Evolutionary conservation across 1,140 invertebrate species (phyloP).

Genomic region (Delia radicum): DNA sequence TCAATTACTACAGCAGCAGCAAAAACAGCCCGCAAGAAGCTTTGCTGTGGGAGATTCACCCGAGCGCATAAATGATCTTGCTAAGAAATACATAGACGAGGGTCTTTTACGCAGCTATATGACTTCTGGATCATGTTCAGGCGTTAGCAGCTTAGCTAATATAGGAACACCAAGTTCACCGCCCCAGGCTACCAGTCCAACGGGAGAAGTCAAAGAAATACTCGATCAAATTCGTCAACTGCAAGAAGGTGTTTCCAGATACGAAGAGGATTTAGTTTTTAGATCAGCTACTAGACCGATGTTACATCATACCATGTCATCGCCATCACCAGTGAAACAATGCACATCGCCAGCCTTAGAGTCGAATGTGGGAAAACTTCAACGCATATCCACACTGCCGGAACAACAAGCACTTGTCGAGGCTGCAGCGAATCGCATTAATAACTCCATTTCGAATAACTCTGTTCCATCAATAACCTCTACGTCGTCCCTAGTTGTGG

Average conservation of each 20-base stretch:
- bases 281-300: slow-evolving; percentile 32
- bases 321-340: slow-evolving; percentile 30
- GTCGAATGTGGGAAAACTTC: neutral
- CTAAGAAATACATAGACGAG: slow-evolving; percentile 28
- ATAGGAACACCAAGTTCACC: slow-evolving; percentile 68
- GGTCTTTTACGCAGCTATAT: slow-evolving; percentile 28
- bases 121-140: slow-evolving; percentile 63
- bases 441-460: neutral
- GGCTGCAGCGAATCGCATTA: neutral
- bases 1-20: slow-evolving; percentile 35
- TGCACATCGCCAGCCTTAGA: neutral
- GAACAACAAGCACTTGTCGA: slow-evolving; percentile 4
- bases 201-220: slow-evolving; percentile 67
- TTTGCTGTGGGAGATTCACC: slow-evolving; percentile 26
- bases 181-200: slow-evolving; percentile 75
- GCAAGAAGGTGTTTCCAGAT: slow-evolving; percentile 54
- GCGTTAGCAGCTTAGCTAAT: slow-evolving; percentile 67
- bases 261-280: slow-evolving; percentile 37
- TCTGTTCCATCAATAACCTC: neutral
- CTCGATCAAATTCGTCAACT: slow-evolving; percentile 70
- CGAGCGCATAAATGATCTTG: slow-evolving; percentile 23
- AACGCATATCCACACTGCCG: neutral
- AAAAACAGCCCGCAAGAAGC: neutral
- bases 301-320: slow-evolving; percentile 43
- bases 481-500: neutral